phyloP scores from a whole-genome alignment of 2,797 vertebrate genomes.

The Hapalemur alaotrensis region DNA sequence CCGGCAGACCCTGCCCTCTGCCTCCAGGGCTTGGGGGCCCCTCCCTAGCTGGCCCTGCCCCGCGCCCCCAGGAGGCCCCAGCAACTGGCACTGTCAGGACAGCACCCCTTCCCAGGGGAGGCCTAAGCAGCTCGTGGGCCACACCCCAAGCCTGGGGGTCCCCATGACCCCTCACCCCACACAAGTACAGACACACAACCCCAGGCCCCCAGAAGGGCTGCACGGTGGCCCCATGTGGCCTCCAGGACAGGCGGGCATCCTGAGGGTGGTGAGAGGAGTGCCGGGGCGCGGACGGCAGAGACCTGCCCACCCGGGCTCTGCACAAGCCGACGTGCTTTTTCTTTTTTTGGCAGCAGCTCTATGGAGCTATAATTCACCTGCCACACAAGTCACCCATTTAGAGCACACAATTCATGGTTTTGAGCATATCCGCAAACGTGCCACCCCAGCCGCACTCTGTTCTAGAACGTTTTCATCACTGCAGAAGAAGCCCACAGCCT shows the following conservation, averaged over 20 bases:
- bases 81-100: too few species aligned
- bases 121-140: neutral
- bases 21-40: too few species aligned
- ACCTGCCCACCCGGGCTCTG: neutral
- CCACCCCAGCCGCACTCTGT: neutral
- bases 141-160: neutral
- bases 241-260: neutral
- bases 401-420: neutral
- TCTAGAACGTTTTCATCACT: neutral
- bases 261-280: neutral
- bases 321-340: neutral
- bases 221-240: too few species aligned
- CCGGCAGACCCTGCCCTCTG: too few species aligned
- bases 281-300: rapidly evolving
- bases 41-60: too few species aligned
- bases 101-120: neutral
- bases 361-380: too few species aligned
- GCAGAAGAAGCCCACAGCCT: neutral
- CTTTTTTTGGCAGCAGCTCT: neutral
- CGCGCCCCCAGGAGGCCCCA: too few species aligned
- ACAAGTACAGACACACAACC: neutral
- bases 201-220: neutral
- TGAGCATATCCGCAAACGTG: neutral
- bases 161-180: too few species aligned
- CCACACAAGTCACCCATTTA: too few species aligned